Evolutionary conservation across 2,113 vertebrate species (phyloP), one percentile per base, ranked within the genome.

Genomic region (Tachycineta bicolor): DNA sequence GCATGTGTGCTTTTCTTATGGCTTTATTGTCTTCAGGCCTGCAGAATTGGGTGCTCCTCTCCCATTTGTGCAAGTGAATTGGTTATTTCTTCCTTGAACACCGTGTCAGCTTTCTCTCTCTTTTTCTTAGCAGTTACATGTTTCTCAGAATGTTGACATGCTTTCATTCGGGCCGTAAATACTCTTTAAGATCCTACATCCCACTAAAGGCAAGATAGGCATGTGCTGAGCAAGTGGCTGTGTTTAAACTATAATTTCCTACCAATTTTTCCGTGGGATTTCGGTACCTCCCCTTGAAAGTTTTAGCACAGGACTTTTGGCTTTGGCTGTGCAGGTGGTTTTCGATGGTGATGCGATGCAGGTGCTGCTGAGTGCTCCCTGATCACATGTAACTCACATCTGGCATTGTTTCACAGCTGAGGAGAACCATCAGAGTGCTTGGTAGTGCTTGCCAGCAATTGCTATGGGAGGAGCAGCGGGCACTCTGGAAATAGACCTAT

Each of bases 1-100:
- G 33, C 75, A 71, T 90, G 89, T 93, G 84, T 78, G 59, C 88
- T 83, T 91, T 89, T 92, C 77, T 90, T 81, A 85, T 10, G 50
- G 77, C 53, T 76, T 79, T 68, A 22, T 95, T 97, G 60, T 68
- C 47, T 59, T 80, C 17, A 67, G 67, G 62, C 55, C 34, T 9
- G 33, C 81, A 83, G 73, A 89, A 60, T 6, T 77, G 56, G 41
- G 12, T 83, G 73, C 64, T 90, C 4, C 26, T 69, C 69, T 93
- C 60, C 58, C 31, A 55, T 60, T 41, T 89, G 53, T 84, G 56
- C 46, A 64, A 83, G 21, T 47, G 37, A 63, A 47, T 60, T 3
- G 2, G 3, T 83, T 56, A 41, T 90, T 90, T 75, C 59, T 26
- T 84, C 41, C 41, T 13, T 2, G 1, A 64, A 41, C 24, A 34